Evolutionary conservation across 2,888 invertebrate species (phyloP).

Genomic region (Rhynchonema sp.): DNA sequence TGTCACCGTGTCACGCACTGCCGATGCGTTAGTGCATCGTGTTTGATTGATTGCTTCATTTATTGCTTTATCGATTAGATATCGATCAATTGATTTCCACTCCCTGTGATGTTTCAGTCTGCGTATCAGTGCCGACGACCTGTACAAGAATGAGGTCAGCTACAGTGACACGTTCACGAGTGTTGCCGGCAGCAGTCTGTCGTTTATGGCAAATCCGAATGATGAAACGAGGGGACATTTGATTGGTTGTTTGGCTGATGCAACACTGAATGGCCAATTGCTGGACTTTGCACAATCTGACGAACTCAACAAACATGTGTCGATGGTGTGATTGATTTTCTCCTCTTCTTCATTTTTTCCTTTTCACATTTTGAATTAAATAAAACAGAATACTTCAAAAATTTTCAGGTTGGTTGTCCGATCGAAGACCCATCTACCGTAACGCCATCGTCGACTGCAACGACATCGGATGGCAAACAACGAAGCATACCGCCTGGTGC

Average conservation of each 20-base stretch:
- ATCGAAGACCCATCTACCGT: conserved; percentile 11
- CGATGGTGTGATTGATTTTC: background rate
- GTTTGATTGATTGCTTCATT: no score
- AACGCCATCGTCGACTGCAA: background rate
- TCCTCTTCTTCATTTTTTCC: conserved; percentile 15
- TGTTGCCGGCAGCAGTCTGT: background rate
- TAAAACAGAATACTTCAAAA: no score
- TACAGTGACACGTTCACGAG: background rate
- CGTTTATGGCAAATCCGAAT: background rate
- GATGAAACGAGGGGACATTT: conserved; percentile 38
- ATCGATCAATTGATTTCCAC: background rate
- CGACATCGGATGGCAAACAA: background rate
- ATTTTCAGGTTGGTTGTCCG: conserved; percentile 22
- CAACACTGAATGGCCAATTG: conserved; percentile 56
- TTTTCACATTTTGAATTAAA: no score
- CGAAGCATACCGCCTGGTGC: background rate
- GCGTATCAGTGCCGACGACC: conserved; percentile 64
- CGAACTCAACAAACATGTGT: background rate
- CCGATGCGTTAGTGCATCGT: no score
- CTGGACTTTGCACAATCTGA: conserved; percentile 17
- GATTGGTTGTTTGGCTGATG: conserved; percentile 76
- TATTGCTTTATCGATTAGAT: background rate
- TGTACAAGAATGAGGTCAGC: conserved; percentile 34
- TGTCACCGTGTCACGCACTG: no score
- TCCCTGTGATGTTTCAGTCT: conserved; percentile 30